Evolutionary conservation across 2,888 invertebrate species (phyloP).

Genomic region (Pachydiplax longipennis): DNA sequence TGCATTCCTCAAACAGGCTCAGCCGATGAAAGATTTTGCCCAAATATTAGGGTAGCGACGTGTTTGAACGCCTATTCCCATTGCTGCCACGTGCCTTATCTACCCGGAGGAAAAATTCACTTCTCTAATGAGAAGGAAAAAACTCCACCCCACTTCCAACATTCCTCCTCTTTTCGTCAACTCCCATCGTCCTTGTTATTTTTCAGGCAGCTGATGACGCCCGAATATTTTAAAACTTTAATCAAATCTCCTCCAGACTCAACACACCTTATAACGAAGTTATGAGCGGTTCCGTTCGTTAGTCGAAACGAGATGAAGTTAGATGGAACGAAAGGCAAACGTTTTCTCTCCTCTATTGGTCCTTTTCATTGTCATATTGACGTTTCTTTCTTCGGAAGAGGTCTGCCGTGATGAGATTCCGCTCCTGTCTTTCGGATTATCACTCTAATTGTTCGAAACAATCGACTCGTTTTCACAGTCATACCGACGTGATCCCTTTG

Average conservation of each 20-base stretch:
- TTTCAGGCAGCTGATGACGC: neutral
- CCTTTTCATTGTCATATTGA: neutral
- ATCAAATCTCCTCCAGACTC: neutral
- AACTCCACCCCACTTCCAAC: neutral
- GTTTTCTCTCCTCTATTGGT: neutral
- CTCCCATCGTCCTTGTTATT: neutral
- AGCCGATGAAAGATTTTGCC: neutral
- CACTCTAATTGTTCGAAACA: neutral
- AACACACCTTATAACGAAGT: neutral
- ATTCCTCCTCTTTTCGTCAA: neutral
- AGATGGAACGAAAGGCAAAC: neutral
- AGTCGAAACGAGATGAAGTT: neutral
- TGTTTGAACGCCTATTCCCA: neutral
- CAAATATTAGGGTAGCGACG: neutral
- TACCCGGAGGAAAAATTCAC: neutral
- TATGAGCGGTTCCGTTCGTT: neutral
- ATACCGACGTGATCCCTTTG: neutral
- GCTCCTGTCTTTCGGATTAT: neutral
- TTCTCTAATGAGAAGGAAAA: too few species aligned
- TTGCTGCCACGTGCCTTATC: neutral
- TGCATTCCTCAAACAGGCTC: neutral
- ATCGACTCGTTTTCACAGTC: neutral
- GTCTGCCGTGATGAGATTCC: neutral
- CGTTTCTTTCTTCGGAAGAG: neutral
- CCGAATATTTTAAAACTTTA: neutral